A percentile compares a stretch with the other conserved stretches of the same genome.
Evolutionary conservation across 2,888 invertebrate species (phyloP).

Genomic region (Eupithecia abbreviata): DNA sequence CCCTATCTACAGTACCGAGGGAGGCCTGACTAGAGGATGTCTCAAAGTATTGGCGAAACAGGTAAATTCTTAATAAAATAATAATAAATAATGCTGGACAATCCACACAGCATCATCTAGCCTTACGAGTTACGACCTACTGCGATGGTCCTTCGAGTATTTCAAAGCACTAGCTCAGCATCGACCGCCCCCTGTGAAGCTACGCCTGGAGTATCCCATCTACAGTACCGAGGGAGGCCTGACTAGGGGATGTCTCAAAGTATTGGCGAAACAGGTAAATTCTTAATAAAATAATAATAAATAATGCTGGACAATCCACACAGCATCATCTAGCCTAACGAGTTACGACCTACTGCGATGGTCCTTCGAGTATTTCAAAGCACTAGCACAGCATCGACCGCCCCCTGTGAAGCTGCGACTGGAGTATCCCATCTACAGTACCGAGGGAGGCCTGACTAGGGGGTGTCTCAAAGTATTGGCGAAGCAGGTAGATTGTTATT

Average conservation of each 20-base stretch:
- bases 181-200: conserved; percentile 91
- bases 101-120: conserved; percentile 69
- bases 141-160: conserved; percentile 93
- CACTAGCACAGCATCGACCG: conserved; percentile 88
- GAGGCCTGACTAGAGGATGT: conserved; percentile 91
- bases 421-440: conserved; percentile 88
- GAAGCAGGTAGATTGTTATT: conserved; percentile 91
- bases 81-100: too few species aligned
- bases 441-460: conserved; percentile 89
- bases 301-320: too few species aligned
- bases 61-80: conserved; percentile 67
- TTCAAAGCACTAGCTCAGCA: conserved; percentile 91
- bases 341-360: conserved; percentile 89
- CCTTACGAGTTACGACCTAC: conserved; percentile 88
- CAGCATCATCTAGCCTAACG: conserved; percentile 85
- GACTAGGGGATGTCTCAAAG: conserved; percentile 91
- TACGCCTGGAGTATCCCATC: conserved; percentile 89
- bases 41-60: conserved; percentile 90
- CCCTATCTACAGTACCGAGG: conserved; percentile 87
- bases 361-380: conserved; percentile 92
- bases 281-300: too few species aligned
- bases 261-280: conserved; percentile 89
- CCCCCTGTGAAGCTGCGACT: conserved; percentile 92
- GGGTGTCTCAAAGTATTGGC: conserved; percentile 91
- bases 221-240: conserved; percentile 88